Evolutionary conservation across 2,888 invertebrate species (phyloP), one percentile per base, ranked within the genome.

Genomic region (Macrophya annulata): DNA sequence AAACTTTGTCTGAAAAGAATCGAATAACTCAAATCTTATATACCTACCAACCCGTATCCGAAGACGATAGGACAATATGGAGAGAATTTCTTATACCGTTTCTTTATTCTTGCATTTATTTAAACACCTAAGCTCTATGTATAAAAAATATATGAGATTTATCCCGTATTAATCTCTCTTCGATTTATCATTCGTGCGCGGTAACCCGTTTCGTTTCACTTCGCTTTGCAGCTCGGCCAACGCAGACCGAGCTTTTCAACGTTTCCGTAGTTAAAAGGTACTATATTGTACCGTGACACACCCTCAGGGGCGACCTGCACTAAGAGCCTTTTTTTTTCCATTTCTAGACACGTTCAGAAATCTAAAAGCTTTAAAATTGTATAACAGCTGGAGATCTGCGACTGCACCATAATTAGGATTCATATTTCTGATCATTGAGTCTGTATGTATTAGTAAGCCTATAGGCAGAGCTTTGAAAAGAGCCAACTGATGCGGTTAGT

Each of bases 221-320:
- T 21, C 17, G 25, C 10, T 37, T 40, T 51, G 17, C n/a, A 40
- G 25, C 48, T 37, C 84, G 48, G 48, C 88, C 59, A n/a, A 81
- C 51, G 55, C 59, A 51, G 17, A 25, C 25, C 48, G 77, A 76
- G 84, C 74, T 87, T 85, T 77, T 62, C 62, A 59, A n/a, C 81
- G 43, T 81, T 81, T 81, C 59, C 59, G 81, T 65, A 71, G 90
- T 91, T 91, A 91, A 92, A 91, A 91, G 91, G 91, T 88, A 90
- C 90, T 90, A 90, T 90, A 90, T 90, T 77, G 81, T 83, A 85
- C 83, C 84, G 87, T 87, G 89, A 89, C 90, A 89, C 90, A 88
- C 89, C 90, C 88, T 89, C 89, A 87, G 88, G 88, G 91, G 90
- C 90, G 90, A 90, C 90, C 65, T 83, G 31, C 89, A 90, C 90